Conservation (phyloP, 2,113 vertebrate species). For the Leucoraja erinaceus region DNA sequence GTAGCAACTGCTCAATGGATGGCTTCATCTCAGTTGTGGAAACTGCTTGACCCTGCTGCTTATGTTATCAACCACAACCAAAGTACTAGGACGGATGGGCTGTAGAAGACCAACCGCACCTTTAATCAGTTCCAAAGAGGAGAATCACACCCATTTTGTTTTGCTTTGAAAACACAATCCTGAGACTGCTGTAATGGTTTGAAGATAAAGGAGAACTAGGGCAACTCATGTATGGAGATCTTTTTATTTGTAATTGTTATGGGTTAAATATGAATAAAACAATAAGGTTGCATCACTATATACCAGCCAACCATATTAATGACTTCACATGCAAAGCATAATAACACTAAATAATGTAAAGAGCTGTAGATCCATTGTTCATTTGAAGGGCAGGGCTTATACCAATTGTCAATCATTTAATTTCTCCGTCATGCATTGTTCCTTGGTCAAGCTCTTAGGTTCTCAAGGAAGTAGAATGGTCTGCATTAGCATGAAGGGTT, state of each 20-base stretch:
- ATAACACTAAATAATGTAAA: background rate
- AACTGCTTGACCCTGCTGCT: no score
- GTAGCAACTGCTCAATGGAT: no score
- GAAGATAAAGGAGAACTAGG: background rate
- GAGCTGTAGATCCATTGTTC: background rate
- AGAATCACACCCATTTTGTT: background rate
- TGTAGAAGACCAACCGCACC: background rate
- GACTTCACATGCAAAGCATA: background rate
- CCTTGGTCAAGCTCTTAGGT: background rate
- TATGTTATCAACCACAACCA: background rate
- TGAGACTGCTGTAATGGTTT: background rate
- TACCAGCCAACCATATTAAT: background rate
- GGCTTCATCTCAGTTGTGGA: no score
- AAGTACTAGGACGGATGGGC: background rate
- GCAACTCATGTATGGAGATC: background rate
- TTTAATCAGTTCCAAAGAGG: background rate
- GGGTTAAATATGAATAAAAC: background rate
- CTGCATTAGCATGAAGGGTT: background rate
- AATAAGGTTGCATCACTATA: background rate
- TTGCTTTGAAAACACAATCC: background rate
- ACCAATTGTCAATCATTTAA: background rate
- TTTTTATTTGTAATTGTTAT: background rate
- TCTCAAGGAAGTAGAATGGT: background rate
- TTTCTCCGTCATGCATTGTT: background rate
- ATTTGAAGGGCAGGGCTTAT: background rate